Evolutionary conservation across 2,113 vertebrate species (phyloP).

Genomic region (Sphaerodactylus townsendi): DNA sequence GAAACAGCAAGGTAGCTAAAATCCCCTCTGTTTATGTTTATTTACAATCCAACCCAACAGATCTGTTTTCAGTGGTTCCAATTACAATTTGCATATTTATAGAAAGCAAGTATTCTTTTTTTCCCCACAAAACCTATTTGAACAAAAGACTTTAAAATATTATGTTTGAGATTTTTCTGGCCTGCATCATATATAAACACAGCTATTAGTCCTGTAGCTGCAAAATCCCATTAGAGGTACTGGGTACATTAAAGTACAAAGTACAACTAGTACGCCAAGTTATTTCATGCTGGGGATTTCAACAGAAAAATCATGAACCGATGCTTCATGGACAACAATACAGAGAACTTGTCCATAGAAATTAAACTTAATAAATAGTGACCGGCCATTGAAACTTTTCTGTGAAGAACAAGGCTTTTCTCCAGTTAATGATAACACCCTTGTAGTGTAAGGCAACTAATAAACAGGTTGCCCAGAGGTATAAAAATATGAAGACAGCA

Average conservation of each 20-base stretch:
- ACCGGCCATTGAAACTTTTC: slow-evolving; percentile 5
- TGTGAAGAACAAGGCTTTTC: slow-evolving; percentile 25
- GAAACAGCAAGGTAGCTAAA: too few species aligned
- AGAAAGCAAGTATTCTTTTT: not conserved
- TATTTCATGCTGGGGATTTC: not conserved
- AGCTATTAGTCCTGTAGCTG: not conserved
- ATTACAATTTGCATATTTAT: not conserved
- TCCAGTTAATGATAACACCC: slow-evolving; percentile 12
- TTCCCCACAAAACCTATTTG: not conserved
- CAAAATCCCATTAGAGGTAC: not conserved
- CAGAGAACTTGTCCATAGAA: slow-evolving; percentile 22
- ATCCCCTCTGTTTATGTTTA: too few species aligned
- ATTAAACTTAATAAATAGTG: not conserved
- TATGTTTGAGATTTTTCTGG: not conserved
- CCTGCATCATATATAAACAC: slow-evolving; percentile 1
- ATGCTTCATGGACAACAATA: not conserved
- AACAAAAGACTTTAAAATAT: not conserved
- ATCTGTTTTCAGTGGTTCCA: too few species aligned
- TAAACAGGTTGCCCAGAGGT: not conserved
- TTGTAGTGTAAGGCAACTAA: not conserved
- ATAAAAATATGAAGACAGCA: not conserved
- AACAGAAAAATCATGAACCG: slow-evolving; percentile 17
- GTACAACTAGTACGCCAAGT: too few species aligned
- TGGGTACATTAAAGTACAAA: too few species aligned
- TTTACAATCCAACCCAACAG: too few species aligned